Evolutionary conservation across 2,888 invertebrate species (phyloP).

Genomic region (Scaptomyza flava): DNA sequence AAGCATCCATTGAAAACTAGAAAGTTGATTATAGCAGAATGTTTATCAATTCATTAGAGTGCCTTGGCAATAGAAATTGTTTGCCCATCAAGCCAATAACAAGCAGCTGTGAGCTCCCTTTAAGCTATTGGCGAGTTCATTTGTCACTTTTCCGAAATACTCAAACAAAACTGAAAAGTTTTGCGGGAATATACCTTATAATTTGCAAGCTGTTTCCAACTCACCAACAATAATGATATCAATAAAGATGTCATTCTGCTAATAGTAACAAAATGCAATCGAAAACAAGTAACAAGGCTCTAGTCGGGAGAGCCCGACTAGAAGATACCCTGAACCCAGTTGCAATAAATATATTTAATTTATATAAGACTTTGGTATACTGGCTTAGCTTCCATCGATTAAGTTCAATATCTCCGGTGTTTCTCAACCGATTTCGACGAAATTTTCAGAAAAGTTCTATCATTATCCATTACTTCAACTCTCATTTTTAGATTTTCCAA

Average conservation of each 20-base stretch:
- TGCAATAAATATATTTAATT: too few relatives aligned
- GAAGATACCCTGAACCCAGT: too few relatives aligned
- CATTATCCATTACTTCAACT: too few relatives aligned
- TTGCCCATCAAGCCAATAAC: conserved; percentile 55
- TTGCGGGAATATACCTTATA: conserved; percentile 3
- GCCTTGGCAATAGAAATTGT: conserved; percentile 59
- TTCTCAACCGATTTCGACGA: too few relatives aligned
- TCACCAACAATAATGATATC: background rate
- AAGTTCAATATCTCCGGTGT: too few relatives aligned
- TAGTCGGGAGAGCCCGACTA: too few relatives aligned
- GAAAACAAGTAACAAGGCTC: too few relatives aligned
- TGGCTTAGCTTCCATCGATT: too few relatives aligned
- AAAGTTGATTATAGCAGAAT: conserved; percentile 46
- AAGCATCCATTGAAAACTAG: conserved; percentile 24
- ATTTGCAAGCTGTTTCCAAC: conserved; percentile 1
- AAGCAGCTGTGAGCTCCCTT: conserved; percentile 41
- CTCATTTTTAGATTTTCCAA: too few relatives aligned
- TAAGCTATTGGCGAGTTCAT: conserved; percentile 37
- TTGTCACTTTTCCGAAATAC: conserved; percentile 47
- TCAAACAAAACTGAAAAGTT: conserved; percentile 40
- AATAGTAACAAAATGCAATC: background rate
- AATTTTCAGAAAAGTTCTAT: too few relatives aligned
- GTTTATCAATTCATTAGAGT: conserved; percentile 65
- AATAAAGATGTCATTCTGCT: background rate
- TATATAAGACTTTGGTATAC: too few relatives aligned